phyloP scores from a whole-genome alignment of 2,888 invertebrate species.

The Amiota communis region DNA sequence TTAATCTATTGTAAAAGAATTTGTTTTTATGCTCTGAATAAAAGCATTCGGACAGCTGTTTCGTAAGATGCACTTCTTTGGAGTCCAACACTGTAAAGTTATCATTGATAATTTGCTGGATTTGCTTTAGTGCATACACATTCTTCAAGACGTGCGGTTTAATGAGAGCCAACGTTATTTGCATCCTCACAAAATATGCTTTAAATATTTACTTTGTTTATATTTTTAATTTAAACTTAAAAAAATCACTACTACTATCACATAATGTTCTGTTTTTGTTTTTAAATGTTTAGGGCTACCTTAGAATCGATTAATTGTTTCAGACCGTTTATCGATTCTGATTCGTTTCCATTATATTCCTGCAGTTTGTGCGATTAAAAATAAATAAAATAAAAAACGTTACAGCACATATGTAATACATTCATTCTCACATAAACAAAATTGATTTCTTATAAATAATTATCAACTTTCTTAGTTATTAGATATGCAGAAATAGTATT shows the following conservation, averaged over 20 bases:
- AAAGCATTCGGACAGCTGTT: slow-evolving; percentile 81
- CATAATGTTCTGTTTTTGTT: not conserved
- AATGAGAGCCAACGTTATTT: slow-evolving; percentile 88
- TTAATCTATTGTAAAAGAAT: slow-evolving; percentile 87
- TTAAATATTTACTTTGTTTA: not conserved
- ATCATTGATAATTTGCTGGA: slow-evolving; percentile 80
- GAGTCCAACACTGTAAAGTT: slow-evolving; percentile 84
- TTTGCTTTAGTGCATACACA: slow-evolving; percentile 80
- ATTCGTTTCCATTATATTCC: too few species aligned
- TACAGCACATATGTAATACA: too few species aligned
- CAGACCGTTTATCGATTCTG: too few species aligned
- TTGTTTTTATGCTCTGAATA: slow-evolving; percentile 87
- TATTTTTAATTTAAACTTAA: not conserved
- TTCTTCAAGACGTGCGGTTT: slow-evolving; percentile 90
- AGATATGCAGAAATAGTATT: too few species aligned
- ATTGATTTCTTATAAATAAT: too few species aligned
- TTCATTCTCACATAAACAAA: too few species aligned
- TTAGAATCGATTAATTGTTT: too few species aligned
- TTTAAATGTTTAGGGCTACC: too few species aligned
- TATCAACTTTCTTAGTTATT: too few species aligned
- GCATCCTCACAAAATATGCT: slow-evolving; percentile 61
- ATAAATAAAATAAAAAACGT: too few species aligned
- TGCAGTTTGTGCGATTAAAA: too few species aligned
- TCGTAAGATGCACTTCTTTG: slow-evolving; percentile 78
- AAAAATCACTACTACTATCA: not conserved